These are phyloP conservation scores for Lepus americanus DNA, from an alignment of 2,113 vertebrate species.

Conservation along the genomic window DNA sequence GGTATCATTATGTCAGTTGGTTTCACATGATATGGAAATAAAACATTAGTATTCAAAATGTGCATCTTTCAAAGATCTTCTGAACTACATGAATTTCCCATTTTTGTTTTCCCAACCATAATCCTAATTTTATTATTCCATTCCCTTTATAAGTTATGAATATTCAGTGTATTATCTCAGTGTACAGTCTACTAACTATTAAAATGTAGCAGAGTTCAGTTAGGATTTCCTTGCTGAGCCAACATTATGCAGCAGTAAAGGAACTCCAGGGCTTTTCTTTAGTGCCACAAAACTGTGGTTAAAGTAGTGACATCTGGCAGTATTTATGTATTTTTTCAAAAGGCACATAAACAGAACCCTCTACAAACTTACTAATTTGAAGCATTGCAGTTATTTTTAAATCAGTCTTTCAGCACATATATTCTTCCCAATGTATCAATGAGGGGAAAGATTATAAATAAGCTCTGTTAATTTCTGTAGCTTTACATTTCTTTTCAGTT, in stretches of 20 bases:
- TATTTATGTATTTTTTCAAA: neutral
- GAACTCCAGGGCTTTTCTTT: neutral
- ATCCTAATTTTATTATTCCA: neutral
- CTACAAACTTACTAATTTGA: conserved; percentile 1
- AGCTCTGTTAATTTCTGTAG: neutral
- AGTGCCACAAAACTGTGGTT: neutral
- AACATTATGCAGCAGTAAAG: neutral
- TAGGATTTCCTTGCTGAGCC: neutral
- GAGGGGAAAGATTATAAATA: neutral
- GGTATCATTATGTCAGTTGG: neutral
- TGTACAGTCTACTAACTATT: conserved; percentile 29
- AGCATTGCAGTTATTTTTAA: neutral
- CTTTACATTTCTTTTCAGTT: neutral
- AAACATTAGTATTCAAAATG: neutral
- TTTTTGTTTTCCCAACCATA: neutral
- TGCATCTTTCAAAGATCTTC: neutral
- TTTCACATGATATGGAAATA: neutral
- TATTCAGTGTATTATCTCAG: neutral
- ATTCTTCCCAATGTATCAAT: neutral
- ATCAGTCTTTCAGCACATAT: neutral
- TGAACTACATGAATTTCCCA: neutral
- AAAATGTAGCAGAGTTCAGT: neutral
- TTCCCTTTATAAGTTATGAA: neutral
- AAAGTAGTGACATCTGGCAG: neutral
- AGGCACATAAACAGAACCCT: neutral